Evolutionary conservation across 2,888 invertebrate genomes (phyloP), one percentile per base, ranked within the genome.

Genomic region (Tiphia femorata): DNA sequence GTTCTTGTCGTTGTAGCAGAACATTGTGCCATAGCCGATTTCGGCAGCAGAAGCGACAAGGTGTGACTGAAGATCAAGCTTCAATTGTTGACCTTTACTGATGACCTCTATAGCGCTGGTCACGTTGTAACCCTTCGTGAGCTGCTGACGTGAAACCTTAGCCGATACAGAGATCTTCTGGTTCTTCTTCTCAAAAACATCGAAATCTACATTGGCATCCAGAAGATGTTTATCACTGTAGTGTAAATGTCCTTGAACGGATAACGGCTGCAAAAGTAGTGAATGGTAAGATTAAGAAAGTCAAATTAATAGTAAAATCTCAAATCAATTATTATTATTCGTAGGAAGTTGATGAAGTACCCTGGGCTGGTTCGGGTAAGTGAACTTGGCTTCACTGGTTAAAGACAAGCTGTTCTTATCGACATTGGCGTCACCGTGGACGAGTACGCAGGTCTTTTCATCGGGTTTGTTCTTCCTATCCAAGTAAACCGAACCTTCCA

Each of bases 391-490:
- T 62, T 90, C 88, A 1, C 88, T 89, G 1, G 84, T 83, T 1
- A 87, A 77, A 3, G 85, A 84, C 30, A 87, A 61, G 0, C 81
- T 84, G 44, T 86, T 83, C 2, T 86, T 83, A 2, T 88, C 86
- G 0, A 84, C 72, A 2, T 85, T 83, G 2, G 89, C 66, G 62
- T 91, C 88, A 0, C 88, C 83, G 35, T 80, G 77, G 51, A 88
- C 86, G 12, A 85, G 83, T 0, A 91, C 73, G 0, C 87, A 85
- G 0, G 91, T 87, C 76, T 90, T 92, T 65, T 90, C 88, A n/a
- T 88, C 86, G 0, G 92, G 91, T 63, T 89, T 88, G 49, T 87
- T 87, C 72, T 88, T 88, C 78, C 92, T 91, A 84, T 94, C 91
- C 47, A 92, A 81, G 78, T 91, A 92, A 33, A 92, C 84, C 6